Base-by-base conservation (phyloP, 2,113 vertebrate species). In the Oncorhynchus kisutch region DNA sequence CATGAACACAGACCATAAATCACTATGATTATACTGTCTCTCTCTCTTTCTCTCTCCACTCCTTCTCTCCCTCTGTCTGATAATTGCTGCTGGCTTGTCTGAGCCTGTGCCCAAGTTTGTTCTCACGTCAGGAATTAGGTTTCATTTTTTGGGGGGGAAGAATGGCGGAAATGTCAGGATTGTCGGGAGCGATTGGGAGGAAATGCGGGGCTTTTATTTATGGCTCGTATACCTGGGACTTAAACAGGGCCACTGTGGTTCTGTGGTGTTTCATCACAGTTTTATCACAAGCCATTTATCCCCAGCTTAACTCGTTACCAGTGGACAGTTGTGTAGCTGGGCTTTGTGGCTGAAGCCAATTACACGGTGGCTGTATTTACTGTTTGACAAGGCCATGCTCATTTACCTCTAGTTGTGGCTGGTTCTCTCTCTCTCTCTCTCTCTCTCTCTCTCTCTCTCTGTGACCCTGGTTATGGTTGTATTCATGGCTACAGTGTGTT, bases 1-100 rank as follows among this genome's bases (percentile, higher is more conserved):
- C 79, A 78, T 88, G 86, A 91, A 93, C 92, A 93, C 88, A 84
- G 88, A 77, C 82, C 91, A 91, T 93, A 93, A 93, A 93, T 94
- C 93, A 92, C 82, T 62, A 76, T 90, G 84, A 90, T 91, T 89
- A 86, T 86, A 82, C 77, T 77, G 27, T 59, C 31, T 70, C 70
- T 18, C 70, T 18, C 24, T 57, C 70, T 71, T 75, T 45, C 39
- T 45, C 39, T 45, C 9, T 45, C 39, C 39, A 45, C 39, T 45
- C 39, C 39, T 45, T 45, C 39, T 11, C 9, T 45, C 39, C 39
- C 39, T 45, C 39, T 45, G 39, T 45, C 39, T 45, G 39, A 9
- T 72, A 78, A 77, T 78, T 78, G 68, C 75, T 66, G 29, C 75
- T 67, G 71, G 65, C 54, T 34, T 71, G 67, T 73, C 67, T 85